Conservation (phyloP, 2,888 invertebrate species). For the Drosophila falleni region DNA sequence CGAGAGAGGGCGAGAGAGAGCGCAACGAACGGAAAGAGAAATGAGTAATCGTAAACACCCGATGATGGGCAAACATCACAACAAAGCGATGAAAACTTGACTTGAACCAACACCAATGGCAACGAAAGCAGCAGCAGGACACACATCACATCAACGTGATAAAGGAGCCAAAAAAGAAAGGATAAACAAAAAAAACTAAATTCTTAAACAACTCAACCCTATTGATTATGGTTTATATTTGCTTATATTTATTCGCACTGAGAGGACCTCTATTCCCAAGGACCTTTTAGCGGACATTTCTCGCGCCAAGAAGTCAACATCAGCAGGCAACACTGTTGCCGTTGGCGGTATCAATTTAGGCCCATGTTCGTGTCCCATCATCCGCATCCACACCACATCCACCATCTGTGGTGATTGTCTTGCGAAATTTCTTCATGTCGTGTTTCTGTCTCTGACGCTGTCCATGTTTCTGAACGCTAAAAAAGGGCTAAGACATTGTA, state of each 20-base stretch:
- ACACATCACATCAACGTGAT: slow-evolving; percentile 15
- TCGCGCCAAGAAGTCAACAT: slow-evolving; percentile 5
- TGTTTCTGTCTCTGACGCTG: slow-evolving; percentile 17
- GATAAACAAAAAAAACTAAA: slow-evolving; percentile 18
- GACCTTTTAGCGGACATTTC: neutral
- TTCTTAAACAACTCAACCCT: slow-evolving; percentile 11
- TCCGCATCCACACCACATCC: neutral
- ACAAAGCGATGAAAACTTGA: slow-evolving; percentile 52
- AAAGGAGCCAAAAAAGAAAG: slow-evolving; percentile 9
- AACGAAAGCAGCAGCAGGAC: slow-evolving; percentile 37
- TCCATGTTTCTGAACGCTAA: slow-evolving; percentile 25
- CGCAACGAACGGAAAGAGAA: slow-evolving; percentile 18
- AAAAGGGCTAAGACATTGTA: slow-evolving; percentile 61
- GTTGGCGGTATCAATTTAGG: slow-evolving; percentile 12
- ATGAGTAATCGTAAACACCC: slow-evolving; percentile 12
- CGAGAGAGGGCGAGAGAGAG: slow-evolving; percentile 25
- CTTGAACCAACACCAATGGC: slow-evolving; percentile 31
- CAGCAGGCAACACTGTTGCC: slow-evolving; percentile 3
- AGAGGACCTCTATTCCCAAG: neutral
- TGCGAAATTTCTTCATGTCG: slow-evolving; percentile 35
- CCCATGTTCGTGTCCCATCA: slow-evolving; percentile 1
- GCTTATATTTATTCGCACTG: neutral
- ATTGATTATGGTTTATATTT: slow-evolving; percentile 16
- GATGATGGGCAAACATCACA: slow-evolving; percentile 56
- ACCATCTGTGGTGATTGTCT: slow-evolving; percentile 42